phyloP scores from a whole-genome alignment of 2,888 invertebrate genomes.

The Lasioglossum vierecki region DNA sequence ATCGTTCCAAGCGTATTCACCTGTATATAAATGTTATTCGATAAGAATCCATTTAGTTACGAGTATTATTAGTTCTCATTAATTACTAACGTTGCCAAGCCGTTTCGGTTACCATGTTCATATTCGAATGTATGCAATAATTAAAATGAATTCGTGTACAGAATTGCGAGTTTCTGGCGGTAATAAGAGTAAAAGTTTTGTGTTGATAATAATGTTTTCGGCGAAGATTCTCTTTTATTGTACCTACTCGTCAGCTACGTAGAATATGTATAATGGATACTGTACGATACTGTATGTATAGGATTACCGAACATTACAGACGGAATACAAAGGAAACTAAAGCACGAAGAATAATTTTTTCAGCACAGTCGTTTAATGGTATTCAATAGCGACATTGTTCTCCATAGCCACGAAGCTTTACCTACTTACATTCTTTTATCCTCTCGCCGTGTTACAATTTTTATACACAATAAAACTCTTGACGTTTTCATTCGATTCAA shows the following conservation, averaged over 20 bases:
- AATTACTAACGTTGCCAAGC: neutral
- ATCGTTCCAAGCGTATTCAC: neutral
- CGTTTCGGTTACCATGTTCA: neutral
- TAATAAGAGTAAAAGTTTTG: neutral
- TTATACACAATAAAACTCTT: neutral
- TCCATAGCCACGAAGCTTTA: neutral
- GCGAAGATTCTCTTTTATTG: neutral
- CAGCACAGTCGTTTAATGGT: neutral
- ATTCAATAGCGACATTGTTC: neutral
- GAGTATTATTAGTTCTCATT: neutral
- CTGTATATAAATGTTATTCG: neutral
- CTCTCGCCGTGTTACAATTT: neutral
- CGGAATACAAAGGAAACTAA: neutral
- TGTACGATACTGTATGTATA: neutral
- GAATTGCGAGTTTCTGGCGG: neutral
- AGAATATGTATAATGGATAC: neutral
- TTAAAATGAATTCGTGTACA: neutral
- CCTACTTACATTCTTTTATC: conserved; percentile 6
- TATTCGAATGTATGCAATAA: neutral
- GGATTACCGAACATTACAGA: neutral
- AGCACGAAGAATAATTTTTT: neutral
- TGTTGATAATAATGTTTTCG: neutral
- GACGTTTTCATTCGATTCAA: neutral
- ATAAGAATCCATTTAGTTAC: neutral
- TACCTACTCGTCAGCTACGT: neutral